Base-by-base conservation (phyloP, 2,113 vertebrate genomes). In the Oostethus manadensis region DNA sequence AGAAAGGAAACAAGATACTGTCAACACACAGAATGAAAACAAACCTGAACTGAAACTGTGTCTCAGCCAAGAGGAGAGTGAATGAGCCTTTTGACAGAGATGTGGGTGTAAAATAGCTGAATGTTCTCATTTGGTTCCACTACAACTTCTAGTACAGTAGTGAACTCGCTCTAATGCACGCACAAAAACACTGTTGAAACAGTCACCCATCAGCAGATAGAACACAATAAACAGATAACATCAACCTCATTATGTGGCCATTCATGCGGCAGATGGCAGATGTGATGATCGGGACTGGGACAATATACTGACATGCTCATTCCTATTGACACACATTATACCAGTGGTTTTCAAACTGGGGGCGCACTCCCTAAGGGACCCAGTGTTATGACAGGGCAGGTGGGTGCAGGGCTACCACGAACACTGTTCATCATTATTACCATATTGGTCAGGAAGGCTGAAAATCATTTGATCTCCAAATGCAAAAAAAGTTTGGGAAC, bases 41-140 rank as follows among this genome's bases (percentile, higher is more conserved):
- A 58, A 35, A 60, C 63, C 55, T n/a, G 21, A 48, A 64, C 53
- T 53, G 51, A 46, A 46, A 53, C 58, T 45, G 62, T 44, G 29
- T 71, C 50, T 58, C 2, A 3, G 47, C 15, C 51, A 20, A 17
- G 44, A 2, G 17, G 48, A 62, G 48, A 54, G 64, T 84, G 77
- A 85, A 83, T 78, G 71, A 60, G 68, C 13, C 65, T 51, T 73
- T 82, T 83, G 74, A 79, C 18, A 17, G 51, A 56, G 60, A 70
- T 61, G 72, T 70, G 42, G 68, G 71, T 2, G 22, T 68, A 59
- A 73, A 83, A 71, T 49, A 16, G 62, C 60, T 80, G 70, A 85
- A 78, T 83, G 81, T 77, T 49, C 72, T 76, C 71, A 71, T 85
- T 84, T 80, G 74, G 72, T 64, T 58, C 22, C 67, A 57, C 71